Evolutionary conservation across 2,888 invertebrate species (phyloP), one percentile per base, ranked within the genome.

Genomic region (Beris morrisii): DNA sequence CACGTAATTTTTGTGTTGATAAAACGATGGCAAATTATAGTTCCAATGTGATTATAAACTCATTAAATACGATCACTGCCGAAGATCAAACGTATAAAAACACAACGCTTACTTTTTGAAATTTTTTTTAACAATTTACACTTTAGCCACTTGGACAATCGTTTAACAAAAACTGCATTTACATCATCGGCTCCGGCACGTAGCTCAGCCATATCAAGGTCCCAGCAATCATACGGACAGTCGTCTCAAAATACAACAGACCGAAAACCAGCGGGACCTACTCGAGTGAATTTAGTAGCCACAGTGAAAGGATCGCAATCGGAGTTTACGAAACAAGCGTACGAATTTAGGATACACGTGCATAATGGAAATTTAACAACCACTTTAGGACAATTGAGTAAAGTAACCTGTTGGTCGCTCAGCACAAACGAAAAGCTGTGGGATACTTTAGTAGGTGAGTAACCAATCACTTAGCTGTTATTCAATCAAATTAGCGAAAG

Each of bases 381-480:
- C 1, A 83, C 84, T 43, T 85, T 85, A 74, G 88, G 88, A 1
- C 80, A 85, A 32, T 75, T 84, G 81, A 73, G 82, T 84, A 72
- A 88, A 85, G 78, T 82, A 82, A 70, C 83, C 80, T 72, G 85
- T 78, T 67, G 86, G 84, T 75, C 85, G 82, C 72, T 83, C 79
- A 0, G 82, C 0, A 83, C 83, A n/a, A 83, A 83, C 65, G 86
- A 87, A 68, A 85, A 86, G 2, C 82, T 86, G 0, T 90, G 90
- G 90, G 88, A 89, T 72, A 86, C 87, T 4, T 88, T 86, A 75
- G 81, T 89, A 73, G 88, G 87, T 86, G 76, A 64, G 71, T 71
- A n/a, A 48, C 9, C 22, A 22, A 3, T 22, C 22, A 22, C 22
- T 22, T 22, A 22, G 22, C 22, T 22, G 22, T 22, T 22, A 22